phyloP scores from a whole-genome alignment of 2,888 invertebrate species.

The Hemaris fuciformis region DNA sequence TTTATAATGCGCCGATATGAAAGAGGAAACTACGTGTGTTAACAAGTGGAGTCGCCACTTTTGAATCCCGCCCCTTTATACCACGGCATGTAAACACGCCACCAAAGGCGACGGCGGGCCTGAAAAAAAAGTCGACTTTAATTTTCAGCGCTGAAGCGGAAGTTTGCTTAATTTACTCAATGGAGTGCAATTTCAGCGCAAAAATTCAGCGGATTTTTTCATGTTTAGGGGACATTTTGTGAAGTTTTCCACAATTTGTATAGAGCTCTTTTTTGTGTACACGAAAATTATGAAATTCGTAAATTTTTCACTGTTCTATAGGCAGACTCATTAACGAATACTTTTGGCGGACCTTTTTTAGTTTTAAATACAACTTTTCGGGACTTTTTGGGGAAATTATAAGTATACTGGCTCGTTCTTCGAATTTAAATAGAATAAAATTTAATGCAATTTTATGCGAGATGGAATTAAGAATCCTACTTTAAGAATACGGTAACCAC shows the following conservation, averaged over 20 bases:
- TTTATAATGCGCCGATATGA: not conserved
- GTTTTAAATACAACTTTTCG: not conserved
- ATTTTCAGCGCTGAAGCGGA: slow-evolving; percentile 22
- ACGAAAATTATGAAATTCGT: slow-evolving; percentile 3
- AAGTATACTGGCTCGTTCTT: not conserved
- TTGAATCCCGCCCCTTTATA: not conserved
- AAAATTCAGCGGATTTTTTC: slow-evolving; percentile 17
- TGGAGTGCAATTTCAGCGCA: slow-evolving; percentile 21
- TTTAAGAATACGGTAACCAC: no score
- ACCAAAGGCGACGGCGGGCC: slow-evolving; percentile 17
- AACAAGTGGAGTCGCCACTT: not conserved
- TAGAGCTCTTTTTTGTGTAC: not conserved
- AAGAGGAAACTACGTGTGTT: not conserved
- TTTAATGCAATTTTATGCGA: no score
- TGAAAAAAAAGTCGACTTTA: slow-evolving; percentile 24
- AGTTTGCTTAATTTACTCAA: slow-evolving; percentile 35
- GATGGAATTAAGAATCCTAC: no score
- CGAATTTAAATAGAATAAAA: not conserved
- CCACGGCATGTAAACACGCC: slow-evolving; percentile 14
- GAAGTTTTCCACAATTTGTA: not conserved
- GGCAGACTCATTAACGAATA: not conserved
- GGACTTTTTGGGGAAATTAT: not conserved
- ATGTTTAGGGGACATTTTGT: slow-evolving; percentile 8
- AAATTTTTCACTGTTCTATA: not conserved
- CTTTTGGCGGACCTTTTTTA: not conserved